Evolutionary conservation across 1,140 invertebrate genomes (phyloP).

Genomic region (Pogonomyrmex barbatus): DNA sequence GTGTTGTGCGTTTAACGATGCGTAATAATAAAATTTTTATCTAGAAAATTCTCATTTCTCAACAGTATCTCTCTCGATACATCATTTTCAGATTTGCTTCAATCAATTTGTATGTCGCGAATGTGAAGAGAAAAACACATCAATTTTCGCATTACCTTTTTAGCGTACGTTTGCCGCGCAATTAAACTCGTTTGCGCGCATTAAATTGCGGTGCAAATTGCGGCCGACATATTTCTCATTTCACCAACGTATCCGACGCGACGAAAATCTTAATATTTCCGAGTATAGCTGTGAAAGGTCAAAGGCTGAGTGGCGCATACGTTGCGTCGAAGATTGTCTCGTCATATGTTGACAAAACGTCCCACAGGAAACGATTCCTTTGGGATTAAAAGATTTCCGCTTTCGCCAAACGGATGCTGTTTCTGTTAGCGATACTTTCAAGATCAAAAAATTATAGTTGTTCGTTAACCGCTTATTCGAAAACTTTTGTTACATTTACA

Average conservation of each 20-base stretch:
- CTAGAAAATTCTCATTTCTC: background rate
- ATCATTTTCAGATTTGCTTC: constrained; percentile 42
- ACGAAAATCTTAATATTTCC: constrained; percentile 53
- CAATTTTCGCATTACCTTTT: constrained; percentile 45
- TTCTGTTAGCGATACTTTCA: constrained; percentile 29
- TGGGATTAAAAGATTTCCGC: constrained; percentile 68
- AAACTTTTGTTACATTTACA: background rate
- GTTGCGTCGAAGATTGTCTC: constrained; percentile 60
- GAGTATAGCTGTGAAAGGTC: background rate
- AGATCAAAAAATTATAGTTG: background rate
- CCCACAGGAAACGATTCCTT: constrained; percentile 61
- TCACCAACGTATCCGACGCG: background rate
- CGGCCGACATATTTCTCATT: constrained; percentile 44
- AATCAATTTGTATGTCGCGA: background rate
- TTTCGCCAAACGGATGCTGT: constrained; percentile 25
- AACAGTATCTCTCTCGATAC: background rate
- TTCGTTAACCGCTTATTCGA: background rate
- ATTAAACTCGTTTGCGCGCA: constrained; percentile 40
- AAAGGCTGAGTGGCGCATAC: constrained; percentile 41
- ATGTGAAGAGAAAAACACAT: constrained; percentile 30
- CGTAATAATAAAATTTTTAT: background rate
- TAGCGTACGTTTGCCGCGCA: constrained; percentile 37
- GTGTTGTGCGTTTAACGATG: background rate
- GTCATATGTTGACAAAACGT: constrained; percentile 64
- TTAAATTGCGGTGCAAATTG: constrained; percentile 51